Evolutionary conservation across 2,113 vertebrate species (phyloP), one percentile per base, ranked within the genome.

Genomic region (Tupaia chinensis): DNA sequence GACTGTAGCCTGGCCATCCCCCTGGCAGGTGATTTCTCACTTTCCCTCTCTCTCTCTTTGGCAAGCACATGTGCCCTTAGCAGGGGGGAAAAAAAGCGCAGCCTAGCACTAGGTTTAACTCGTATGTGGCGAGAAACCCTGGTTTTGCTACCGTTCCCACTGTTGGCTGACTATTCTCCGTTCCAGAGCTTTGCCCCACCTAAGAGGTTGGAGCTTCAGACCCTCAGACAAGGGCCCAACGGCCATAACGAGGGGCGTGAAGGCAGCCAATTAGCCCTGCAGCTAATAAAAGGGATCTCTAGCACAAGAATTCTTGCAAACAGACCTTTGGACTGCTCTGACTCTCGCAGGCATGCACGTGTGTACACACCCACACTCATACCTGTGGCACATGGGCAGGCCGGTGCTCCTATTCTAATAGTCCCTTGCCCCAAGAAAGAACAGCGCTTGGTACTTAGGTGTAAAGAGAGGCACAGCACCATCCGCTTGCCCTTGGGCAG

Each of bases 41-140:
- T 44, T 44, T 44, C 44, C 44, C 44, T 44, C 44, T 44, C 44
- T 44, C 44, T 44, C 44, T 44, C 44, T 44, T 44, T 44, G 44
- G 44, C 44, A 44, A 44, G 44, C 44, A 44, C 44, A 44, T 44
- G 44, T 44, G 44, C 44, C 44, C 44, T 44, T 44, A 44, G 44
- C 44, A 44, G 44, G 44, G 44, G 44, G 44, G 44, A 53, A 93
- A 93, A 93, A 91, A 1, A 95, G 66, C 88, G 74, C 3, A 27
- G 9, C 3, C 25, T 56, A 72, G 76, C 53, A 34, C 68, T 9
- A 65, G 65, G 65, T 69, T 53, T 32, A 61, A 94, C 25, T 23
- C 69, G 14, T 5, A 32, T 4, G n/a, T 15, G 63, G 44, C 25
- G 23, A 80, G n/a, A 85, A 74, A 32, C 63, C 29, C 74, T 32